phyloP scores from a whole-genome alignment of 2,113 vertebrate species.

The Bubalus kerabau region DNA sequence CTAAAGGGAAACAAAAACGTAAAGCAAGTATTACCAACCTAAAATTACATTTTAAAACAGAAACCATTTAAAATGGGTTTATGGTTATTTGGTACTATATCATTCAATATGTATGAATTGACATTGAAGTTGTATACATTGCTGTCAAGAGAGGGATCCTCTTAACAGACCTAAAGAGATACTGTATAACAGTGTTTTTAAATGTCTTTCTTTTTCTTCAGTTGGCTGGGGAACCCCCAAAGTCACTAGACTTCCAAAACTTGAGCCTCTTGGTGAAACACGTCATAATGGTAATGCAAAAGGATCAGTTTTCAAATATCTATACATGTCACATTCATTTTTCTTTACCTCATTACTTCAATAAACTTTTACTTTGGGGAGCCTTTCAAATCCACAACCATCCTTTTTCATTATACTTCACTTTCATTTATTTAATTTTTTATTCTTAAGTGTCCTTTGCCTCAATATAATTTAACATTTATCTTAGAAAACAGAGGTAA shows the following conservation, averaged over 20 bases:
- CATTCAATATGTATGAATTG: background rate
- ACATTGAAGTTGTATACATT: background rate
- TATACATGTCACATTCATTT: slow-evolving; percentile 41
- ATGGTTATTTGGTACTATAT: background rate
- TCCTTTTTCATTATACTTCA: slow-evolving; percentile 73
- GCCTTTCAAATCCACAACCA: slow-evolving; percentile 9
- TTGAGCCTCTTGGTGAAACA: slow-evolving; percentile 85
- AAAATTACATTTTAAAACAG: background rate
- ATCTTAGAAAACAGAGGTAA: background rate
- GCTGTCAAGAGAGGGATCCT: slow-evolving; percentile 7
- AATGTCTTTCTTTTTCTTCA: slow-evolving; percentile 81
- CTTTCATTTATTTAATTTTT: background rate
- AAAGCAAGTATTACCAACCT: background rate
- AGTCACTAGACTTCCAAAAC: slow-evolving; percentile 86
- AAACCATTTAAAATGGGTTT: background rate
- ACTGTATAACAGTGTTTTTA: slow-evolving; percentile 56
- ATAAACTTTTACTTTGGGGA: slow-evolving; percentile 52
- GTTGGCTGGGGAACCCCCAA: slow-evolving; percentile 87
- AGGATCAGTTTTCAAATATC: slow-evolving; percentile 68
- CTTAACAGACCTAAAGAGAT: background rate
- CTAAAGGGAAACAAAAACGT: background rate
- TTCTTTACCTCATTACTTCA: slow-evolving; percentile 34
- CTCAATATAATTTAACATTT: slow-evolving; percentile 18
- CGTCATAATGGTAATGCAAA: slow-evolving; percentile 83
- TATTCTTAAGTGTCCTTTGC: background rate